Evolutionary conservation across 2,113 vertebrate genomes (phyloP).

Genomic region (Platysteira castanea): DNA sequence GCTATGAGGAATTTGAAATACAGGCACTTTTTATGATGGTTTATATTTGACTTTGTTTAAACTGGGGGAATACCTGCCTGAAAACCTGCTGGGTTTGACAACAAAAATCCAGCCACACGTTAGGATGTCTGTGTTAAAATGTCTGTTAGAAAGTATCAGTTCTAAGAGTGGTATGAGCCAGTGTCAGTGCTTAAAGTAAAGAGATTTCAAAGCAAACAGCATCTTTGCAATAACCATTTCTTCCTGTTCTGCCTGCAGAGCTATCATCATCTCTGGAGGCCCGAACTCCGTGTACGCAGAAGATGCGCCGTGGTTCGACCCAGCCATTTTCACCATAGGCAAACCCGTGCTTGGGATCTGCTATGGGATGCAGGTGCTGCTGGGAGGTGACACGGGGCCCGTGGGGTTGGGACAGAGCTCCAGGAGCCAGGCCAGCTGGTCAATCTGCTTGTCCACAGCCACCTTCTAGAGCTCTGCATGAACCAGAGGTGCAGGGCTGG

Average conservation of each 20-base stretch:
- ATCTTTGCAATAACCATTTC: background rate
- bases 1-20: background rate
- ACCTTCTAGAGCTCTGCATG: background rate
- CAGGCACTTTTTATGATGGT: background rate
- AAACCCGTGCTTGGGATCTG: constrained; percentile 97
- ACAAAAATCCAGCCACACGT: background rate
- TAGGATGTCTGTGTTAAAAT: background rate
- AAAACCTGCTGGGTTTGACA: background rate
- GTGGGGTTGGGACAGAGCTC: background rate
- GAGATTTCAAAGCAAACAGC: background rate
- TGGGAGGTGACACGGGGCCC: background rate
- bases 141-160: rapidly evolving
- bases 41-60: background rate
- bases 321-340: constrained; percentile 96
- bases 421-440: background rate
- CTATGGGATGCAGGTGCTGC: constrained; percentile 96
- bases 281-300: constrained; percentile 98
- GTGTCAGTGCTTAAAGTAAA: background rate
- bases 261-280: constrained; percentile 97
- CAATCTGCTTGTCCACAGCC: background rate
- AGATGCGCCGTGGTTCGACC: constrained; percentile 97
- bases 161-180: rapidly evolving
- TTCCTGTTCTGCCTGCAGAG: constrained; percentile 68
- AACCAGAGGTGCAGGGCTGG: background rate
- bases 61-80: background rate